Conservation (phyloP, 2,797 vertebrate species). For the Phataginus tetradactyla region DNA sequence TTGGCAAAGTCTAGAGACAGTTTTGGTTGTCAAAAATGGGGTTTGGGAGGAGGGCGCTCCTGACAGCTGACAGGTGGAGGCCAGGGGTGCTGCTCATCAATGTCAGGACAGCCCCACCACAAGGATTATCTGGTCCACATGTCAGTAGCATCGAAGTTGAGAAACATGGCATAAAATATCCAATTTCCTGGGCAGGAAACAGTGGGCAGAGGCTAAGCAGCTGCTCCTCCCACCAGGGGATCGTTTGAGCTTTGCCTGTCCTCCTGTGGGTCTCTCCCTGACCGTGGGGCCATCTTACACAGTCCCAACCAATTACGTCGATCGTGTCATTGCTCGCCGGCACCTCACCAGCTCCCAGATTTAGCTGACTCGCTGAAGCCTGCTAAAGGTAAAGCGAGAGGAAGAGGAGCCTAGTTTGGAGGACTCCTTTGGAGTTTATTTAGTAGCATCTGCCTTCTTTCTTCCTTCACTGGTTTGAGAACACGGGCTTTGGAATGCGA, state of each 20-base stretch:
- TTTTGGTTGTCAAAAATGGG: background rate
- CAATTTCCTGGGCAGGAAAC: background rate
- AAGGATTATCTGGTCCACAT: background rate
- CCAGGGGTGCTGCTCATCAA: background rate
- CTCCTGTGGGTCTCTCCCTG: accelerated
- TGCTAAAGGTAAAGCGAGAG: background rate
- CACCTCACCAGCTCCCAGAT: background rate
- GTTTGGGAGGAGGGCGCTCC: background rate
- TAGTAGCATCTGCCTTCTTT: background rate
- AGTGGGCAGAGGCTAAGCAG: background rate
- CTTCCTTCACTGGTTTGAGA: background rate
- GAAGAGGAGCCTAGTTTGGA: background rate
- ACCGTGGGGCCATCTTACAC: too few species aligned
- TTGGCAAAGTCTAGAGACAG: background rate
- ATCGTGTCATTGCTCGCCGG: background rate
- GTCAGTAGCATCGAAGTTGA: background rate
- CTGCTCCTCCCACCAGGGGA: background rate
- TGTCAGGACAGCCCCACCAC: background rate
- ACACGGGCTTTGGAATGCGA: background rate
- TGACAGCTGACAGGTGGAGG: background rate
- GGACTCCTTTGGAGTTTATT: background rate
- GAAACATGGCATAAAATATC: background rate
- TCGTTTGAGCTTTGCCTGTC: background rate
- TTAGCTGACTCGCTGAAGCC: background rate
- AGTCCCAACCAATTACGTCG: too few species aligned